A percentile compares a stretch with the other conserved stretches of the same genome.
Conservation (phyloP, 53 echinoderm and acorn worm genomes). For the Pentamera pediparva region DNA sequence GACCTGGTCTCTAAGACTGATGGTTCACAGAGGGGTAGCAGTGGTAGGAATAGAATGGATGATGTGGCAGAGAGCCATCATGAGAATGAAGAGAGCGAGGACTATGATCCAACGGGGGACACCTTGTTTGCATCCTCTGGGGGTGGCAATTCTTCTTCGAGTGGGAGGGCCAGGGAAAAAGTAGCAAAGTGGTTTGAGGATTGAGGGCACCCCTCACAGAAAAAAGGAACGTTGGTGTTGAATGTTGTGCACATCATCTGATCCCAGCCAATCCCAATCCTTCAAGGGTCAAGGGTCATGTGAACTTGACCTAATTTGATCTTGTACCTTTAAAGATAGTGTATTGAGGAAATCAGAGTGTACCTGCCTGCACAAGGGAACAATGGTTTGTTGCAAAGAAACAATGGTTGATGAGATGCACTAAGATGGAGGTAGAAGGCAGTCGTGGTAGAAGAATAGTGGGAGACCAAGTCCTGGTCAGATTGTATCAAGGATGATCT, state of each 20-base stretch:
- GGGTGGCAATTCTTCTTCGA: not conserved
- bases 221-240: not conserved
- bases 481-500: too few relatives aligned
- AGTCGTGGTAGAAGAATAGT: too few relatives aligned
- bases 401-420: too few relatives aligned
- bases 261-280: not conserved
- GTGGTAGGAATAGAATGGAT: not conserved
- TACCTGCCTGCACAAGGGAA: too few relatives aligned
- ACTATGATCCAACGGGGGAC: conserved; percentile 7
- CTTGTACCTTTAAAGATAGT: not conserved
- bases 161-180: not conserved
- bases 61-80: not conserved
- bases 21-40: not conserved
- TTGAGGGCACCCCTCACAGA: not conserved
- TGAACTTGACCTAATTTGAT: not conserved
- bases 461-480: too few relatives aligned
- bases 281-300: not conserved
- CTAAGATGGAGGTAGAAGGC: too few relatives aligned
- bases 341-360: too few relatives aligned
- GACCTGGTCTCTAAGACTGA: not conserved
- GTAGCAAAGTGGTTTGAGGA: not conserved
- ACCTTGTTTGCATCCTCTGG: conserved; percentile 6
- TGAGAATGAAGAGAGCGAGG: not conserved
- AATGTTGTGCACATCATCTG: not conserved
- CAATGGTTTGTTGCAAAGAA: too few relatives aligned